Evolutionary conservation across 2,113 vertebrate genomes (phyloP).

Genomic region (Barnardius zonarius): DNA sequence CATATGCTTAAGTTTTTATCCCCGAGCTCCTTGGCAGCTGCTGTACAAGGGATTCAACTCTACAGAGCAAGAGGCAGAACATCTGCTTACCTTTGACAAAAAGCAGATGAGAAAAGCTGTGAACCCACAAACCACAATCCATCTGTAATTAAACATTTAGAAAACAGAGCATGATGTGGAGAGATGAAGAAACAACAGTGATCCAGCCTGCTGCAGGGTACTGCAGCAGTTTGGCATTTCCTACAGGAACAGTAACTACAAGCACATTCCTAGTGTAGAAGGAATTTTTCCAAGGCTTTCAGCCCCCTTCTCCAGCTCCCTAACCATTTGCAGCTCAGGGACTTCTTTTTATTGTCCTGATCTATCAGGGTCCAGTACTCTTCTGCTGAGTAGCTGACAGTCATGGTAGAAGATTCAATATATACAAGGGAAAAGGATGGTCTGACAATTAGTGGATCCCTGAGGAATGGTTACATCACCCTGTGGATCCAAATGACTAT

Average conservation of each 20-base stretch:
- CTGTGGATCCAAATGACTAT: not conserved
- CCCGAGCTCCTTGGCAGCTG: not conserved
- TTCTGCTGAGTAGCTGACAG: not conserved
- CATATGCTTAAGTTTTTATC: constrained; percentile 27
- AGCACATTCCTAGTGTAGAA: not conserved
- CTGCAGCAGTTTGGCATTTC: not conserved
- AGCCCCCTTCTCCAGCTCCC: not conserved
- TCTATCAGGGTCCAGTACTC: not conserved
- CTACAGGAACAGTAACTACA: not conserved
- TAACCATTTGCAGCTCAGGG: not conserved
- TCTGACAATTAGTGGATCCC: not conserved
- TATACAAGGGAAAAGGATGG: not conserved
- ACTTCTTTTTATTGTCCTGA: not conserved
- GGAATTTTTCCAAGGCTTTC: not conserved
- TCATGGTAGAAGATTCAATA: not conserved
- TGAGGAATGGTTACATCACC: not conserved
- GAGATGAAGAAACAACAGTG: not conserved
- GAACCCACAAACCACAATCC: constrained; percentile 27
- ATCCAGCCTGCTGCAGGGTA: not conserved
- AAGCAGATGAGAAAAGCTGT: constrained; percentile 52
- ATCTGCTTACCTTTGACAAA: constrained; percentile 49
- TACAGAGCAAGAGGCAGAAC: constrained; percentile 37
- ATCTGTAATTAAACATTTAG: constrained; percentile 19
- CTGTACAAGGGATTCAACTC: not conserved
- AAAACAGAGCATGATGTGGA: not conserved